Evolutionary conservation across 1,140 invertebrate species (phyloP).

Genomic region (Frieseomelitta varia): DNA sequence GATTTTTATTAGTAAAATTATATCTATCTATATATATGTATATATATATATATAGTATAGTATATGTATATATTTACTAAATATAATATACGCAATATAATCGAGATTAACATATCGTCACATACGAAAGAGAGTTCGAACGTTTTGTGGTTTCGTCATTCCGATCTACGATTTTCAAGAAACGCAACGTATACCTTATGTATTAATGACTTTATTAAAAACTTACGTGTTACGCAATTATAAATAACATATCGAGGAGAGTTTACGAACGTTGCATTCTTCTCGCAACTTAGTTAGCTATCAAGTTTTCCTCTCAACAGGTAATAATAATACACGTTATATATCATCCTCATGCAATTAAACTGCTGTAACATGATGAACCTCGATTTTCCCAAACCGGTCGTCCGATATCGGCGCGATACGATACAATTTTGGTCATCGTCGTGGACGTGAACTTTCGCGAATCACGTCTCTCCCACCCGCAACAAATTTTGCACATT

Average conservation of each 20-base stretch:
- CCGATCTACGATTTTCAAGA: neutral
- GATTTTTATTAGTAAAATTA: neutral
- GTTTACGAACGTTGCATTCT: neutral
- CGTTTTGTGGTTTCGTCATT: neutral
- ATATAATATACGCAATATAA: neutral
- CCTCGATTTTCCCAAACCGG: neutral
- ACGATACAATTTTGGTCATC: conserved; percentile 9
- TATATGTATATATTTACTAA: neutral
- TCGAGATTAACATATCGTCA: neutral
- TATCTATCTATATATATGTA: neutral
- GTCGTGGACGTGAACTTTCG: conserved; percentile 1
- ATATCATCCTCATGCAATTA: conserved; percentile 55
- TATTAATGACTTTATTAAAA: conserved; percentile 10
- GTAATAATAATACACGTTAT: conserved; percentile 27
- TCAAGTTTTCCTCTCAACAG: neutral
- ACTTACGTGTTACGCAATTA: neutral
- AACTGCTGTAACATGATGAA: conserved; percentile 14
- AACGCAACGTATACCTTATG: neutral
- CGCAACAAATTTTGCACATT: too few relatives aligned
- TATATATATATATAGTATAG: too few relatives aligned
- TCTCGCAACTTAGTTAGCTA: neutral
- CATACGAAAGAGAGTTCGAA: neutral
- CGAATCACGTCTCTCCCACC: neutral
- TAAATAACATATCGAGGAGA: neutral
- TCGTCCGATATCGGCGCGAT: neutral